Conservation (phyloP, 1,140 invertebrate species). For the Zaprionus africanus region DNA sequence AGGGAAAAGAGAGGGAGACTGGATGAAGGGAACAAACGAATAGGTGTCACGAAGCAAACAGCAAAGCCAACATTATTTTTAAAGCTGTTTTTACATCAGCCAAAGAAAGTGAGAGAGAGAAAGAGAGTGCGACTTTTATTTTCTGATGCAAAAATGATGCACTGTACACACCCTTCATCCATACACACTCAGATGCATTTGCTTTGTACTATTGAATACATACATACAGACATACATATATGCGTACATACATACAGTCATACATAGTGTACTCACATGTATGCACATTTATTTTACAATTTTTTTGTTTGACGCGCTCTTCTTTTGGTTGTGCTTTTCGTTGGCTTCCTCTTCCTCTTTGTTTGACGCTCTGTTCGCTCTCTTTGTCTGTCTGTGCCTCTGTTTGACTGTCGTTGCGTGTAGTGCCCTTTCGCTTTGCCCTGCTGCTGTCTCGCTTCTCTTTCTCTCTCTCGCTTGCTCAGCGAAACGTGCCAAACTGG, state of each 20-base stretch:
- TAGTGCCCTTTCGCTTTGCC: conserved; percentile 37
- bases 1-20: no score
- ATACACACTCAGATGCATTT: not conserved
- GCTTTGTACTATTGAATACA: not conserved
- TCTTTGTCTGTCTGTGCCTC: conserved; percentile 74
- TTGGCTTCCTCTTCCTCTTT: conserved; percentile 51
- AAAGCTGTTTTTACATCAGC: conserved; percentile 25
- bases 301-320: conserved; percentile 55
- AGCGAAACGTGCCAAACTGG: conserved; percentile 77
- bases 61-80: conserved; percentile 22
- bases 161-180: not conserved
- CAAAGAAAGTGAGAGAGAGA: not conserved
- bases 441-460: conserved; percentile 40
- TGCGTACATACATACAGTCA: not conserved
- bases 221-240: not conserved
- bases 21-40: conserved; percentile 31
- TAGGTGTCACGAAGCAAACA: conserved; percentile 49
- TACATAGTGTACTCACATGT: not conserved
- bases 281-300: not conserved
- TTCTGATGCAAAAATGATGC: conserved; percentile 1
- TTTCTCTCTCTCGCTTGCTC: conserved; percentile 59
- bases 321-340: conserved; percentile 29
- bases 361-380: conserved; percentile 56
- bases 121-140: conserved; percentile 9
- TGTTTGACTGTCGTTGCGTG: conserved; percentile 4